phyloP scores from a whole-genome alignment of 2,888 invertebrate genomes.

The Lepidochitona cinerea region DNA sequence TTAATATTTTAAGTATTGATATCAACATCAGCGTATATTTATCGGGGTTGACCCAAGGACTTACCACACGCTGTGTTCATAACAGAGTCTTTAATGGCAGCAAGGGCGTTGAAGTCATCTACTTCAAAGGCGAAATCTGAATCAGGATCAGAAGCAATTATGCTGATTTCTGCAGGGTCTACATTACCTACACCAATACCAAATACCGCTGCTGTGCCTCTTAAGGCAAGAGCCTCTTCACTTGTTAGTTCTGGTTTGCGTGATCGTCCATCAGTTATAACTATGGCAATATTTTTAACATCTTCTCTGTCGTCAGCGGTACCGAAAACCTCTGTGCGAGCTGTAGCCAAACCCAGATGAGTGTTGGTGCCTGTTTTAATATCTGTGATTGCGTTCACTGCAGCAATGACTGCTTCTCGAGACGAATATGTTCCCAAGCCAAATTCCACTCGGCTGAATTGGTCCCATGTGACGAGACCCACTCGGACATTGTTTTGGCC shows the following conservation, averaged over 20 bases:
- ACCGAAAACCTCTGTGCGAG: background rate
- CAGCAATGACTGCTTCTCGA: background rate
- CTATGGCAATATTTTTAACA: constrained; percentile 8
- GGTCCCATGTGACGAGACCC: background rate
- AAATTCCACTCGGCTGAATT: background rate
- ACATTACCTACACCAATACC: constrained; percentile 21
- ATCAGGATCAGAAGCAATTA: constrained; percentile 12
- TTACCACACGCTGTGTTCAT: background rate
- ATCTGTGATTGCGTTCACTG: background rate
- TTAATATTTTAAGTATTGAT: too few relatives aligned
- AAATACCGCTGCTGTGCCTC: constrained; percentile 14
- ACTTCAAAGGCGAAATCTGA: constrained; percentile 17
- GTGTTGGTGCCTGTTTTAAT: background rate
- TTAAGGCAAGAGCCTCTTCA: background rate
- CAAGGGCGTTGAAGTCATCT: constrained; percentile 18
- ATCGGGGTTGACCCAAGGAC: background rate
- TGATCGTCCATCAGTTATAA: constrained; percentile 18
- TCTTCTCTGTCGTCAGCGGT: background rate
- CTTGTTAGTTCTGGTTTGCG: background rate
- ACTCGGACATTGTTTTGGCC: constrained; percentile 1
- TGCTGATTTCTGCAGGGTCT: constrained; percentile 14
- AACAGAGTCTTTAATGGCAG: constrained; percentile 16
- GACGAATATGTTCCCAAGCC: background rate
- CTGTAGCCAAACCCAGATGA: constrained; percentile 1
- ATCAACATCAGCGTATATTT: too few relatives aligned